These are phyloP conservation scores for Nautilus pompilius DNA, from an alignment of 1,140 invertebrate species.

Conservation along the genomic window DNA sequence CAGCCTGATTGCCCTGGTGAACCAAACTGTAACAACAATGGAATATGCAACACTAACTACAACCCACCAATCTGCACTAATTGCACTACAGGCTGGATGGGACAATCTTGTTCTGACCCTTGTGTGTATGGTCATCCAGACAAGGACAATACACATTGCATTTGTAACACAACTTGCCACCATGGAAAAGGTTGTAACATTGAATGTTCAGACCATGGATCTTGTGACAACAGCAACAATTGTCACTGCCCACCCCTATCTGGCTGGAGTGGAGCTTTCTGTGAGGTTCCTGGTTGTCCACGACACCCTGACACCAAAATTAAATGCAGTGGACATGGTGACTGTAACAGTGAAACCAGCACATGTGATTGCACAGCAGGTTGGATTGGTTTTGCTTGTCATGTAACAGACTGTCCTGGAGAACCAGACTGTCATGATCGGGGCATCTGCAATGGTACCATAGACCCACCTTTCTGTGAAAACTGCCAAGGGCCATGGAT, in stretches of 20 bases:
- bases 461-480: constrained; percentile 31
- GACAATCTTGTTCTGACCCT: constrained; percentile 32
- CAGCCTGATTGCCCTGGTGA: constrained; percentile 35
- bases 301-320: constrained; percentile 23
- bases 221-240: constrained; percentile 18
- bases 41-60: constrained; percentile 25
- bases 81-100: constrained; percentile 33
- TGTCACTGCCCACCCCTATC: constrained; percentile 35
- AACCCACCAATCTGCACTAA: constrained; percentile 34
- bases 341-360: constrained; percentile 31
- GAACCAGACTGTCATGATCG: constrained; percentile 33
- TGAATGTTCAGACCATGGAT: constrained; percentile 33
- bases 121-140: constrained; percentile 30
- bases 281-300: constrained; percentile 37
- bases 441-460: constrained; percentile 25
- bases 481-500: constrained; percentile 36
- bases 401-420: constrained; percentile 39
- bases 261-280: constrained; percentile 36
- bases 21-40: constrained; percentile 29
- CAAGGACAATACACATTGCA: constrained; percentile 20
- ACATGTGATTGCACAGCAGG: constrained; percentile 33
- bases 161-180: constrained; percentile 34
- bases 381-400: constrained; percentile 38
- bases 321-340: constrained; percentile 35
- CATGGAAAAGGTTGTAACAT: constrained; percentile 41